These are phyloP conservation scores for Heliconius hewitsoni DNA, from an alignment of 1,140 invertebrate genomes.

Conservation along the genomic window DNA sequence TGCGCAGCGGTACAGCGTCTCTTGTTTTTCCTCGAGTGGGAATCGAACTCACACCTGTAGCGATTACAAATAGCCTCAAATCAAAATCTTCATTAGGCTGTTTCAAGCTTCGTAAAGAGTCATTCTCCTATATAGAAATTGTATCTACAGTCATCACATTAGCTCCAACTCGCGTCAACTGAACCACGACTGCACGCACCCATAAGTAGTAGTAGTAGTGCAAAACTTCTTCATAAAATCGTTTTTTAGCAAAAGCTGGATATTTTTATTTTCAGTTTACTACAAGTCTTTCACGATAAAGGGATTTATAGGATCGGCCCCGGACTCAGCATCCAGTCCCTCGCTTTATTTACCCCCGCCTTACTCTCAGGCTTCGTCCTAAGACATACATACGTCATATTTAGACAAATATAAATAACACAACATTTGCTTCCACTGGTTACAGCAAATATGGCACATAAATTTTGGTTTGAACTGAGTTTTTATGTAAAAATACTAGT, in stretches of 20 bases:
- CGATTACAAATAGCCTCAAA: no score
- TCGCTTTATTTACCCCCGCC: slow-evolving; percentile 4
- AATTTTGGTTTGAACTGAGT: background rate
- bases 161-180: no score
- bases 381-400: slow-evolving; percentile 10
- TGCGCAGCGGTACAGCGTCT: no score
- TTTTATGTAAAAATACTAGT: background rate
- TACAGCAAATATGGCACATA: background rate
- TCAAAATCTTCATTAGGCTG: no score
- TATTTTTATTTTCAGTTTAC: slow-evolving; percentile 11
- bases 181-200: no score
- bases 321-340: background rate
- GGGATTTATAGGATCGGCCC: slow-evolving; percentile 18
- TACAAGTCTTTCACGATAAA: slow-evolving; percentile 11
- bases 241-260: background rate
- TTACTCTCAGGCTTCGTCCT: background rate
- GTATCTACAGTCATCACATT: no score
- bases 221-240: background rate
- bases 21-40: no score
- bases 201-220: no score
- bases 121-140: no score
- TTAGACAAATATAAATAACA: slow-evolving; percentile 24
- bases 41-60: no score
- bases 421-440: slow-evolving; percentile 17
- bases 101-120: no score